These are phyloP conservation scores for Diploscapter pachys DNA, from an alignment of 1,140 invertebrate species.

Conservation along the genomic window DNA sequence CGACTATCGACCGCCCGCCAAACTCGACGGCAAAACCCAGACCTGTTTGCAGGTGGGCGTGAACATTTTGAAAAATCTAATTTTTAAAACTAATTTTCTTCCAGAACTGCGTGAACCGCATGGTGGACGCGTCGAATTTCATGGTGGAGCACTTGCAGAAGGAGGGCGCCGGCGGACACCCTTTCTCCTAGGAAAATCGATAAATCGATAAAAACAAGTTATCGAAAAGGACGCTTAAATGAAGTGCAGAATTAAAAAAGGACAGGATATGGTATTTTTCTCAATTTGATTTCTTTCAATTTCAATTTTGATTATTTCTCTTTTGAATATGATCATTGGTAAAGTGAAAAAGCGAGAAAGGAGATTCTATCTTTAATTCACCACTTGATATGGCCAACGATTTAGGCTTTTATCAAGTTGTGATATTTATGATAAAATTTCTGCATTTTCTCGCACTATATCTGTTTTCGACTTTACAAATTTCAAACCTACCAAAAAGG, in stretches of 20 bases:
- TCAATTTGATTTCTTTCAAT: neutral
- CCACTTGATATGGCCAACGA: too few relatives aligned
- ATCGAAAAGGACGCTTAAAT: neutral
- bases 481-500: too few relatives aligned
- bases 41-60: constrained; percentile 33
- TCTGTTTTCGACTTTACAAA: too few relatives aligned
- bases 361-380: too few relatives aligned
- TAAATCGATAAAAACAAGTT: neutral
- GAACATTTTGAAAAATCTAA: neutral
- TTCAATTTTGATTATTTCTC: neutral
- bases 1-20: constrained; percentile 50
- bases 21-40: constrained; percentile 43
- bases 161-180: constrained; percentile 27
- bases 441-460: too few relatives aligned
- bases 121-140: constrained; percentile 55
- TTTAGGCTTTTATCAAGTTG: too few relatives aligned
- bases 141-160: constrained; percentile 58
- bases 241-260: neutral
- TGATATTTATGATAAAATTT: too few relatives aligned
- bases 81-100: constrained; percentile 27
- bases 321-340: neutral
- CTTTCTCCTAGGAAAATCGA: neutral
- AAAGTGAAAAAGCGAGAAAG: too few relatives aligned
- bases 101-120: constrained; percentile 57
- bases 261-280: neutral